These are phyloP conservation scores for Pachymerium ferrugineum DNA, from an alignment of 2,888 invertebrate species.

Conservation along the genomic window DNA sequence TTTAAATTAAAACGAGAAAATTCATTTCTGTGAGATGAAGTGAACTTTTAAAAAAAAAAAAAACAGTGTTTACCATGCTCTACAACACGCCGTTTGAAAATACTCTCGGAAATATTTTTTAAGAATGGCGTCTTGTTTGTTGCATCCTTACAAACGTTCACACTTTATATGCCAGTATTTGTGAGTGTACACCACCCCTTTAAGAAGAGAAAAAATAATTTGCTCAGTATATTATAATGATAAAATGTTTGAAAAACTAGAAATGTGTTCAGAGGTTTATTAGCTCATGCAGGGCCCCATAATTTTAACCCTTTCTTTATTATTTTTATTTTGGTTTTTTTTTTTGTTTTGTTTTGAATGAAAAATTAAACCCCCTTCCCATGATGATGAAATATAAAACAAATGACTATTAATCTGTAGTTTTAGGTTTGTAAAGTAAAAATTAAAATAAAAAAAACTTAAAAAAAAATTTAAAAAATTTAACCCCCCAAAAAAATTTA, in stretches of 20 bases:
- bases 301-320: not conserved
- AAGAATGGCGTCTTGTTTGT: too few relatives aligned
- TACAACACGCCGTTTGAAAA: too few relatives aligned
- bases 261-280: not conserved
- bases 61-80: too few relatives aligned
- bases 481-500: too few relatives aligned
- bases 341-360: not conserved
- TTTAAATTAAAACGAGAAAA: too few relatives aligned
- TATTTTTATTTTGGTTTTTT: not conserved
- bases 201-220: not conserved
- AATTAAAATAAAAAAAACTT: not conserved
- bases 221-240: conserved; percentile 2
- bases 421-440: not conserved
- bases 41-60: too few relatives aligned
- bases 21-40: too few relatives aligned
- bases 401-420: not conserved
- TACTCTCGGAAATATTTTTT: too few relatives aligned
- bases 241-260: not conserved
- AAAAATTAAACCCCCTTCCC: conserved; percentile 2
- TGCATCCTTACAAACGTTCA: too few relatives aligned
- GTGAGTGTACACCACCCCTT: not conserved
- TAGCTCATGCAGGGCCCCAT: not conserved
- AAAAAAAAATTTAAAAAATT: not conserved
- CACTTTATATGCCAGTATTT: conserved; percentile 2
- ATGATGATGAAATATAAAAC: not conserved